Evolutionary conservation across 2,888 invertebrate genomes (phyloP).

Genomic region (Agrenia bidenticulata): DNA sequence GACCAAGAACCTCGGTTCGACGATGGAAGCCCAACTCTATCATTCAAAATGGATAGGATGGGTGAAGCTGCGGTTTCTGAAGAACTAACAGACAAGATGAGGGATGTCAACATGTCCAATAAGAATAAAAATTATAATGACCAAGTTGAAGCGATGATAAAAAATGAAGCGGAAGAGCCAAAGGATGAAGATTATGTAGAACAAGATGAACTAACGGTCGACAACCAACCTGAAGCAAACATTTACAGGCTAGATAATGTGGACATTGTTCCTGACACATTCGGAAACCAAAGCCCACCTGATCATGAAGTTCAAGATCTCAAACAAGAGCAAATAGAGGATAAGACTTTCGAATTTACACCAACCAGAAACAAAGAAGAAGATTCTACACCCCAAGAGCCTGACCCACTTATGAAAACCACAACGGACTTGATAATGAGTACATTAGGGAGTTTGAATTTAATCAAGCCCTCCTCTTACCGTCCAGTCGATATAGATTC

Average conservation of each 20-base stretch:
- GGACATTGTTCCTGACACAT: constrained; percentile 47
- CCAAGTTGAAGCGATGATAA: constrained; percentile 23
- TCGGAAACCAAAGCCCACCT: constrained; percentile 29
- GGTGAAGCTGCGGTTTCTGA: constrained; percentile 17
- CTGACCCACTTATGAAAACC: constrained; percentile 37
- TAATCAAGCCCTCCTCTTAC: constrained; percentile 39
- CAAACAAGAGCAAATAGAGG: neutral
- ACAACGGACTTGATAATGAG: constrained; percentile 49
- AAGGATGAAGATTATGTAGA: constrained; percentile 44
- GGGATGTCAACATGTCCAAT: neutral
- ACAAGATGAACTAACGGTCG: constrained; percentile 34
- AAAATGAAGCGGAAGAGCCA: constrained; percentile 27
- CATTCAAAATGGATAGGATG: constrained; percentile 29
- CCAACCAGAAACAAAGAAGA: neutral
- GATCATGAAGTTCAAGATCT: constrained; percentile 10
- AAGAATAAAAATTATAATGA: constrained; percentile 9
- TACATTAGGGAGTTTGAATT: constrained; percentile 47
- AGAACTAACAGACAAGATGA: constrained; percentile 1
- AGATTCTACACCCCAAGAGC: constrained; percentile 21
- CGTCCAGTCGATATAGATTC: constrained; percentile 26
- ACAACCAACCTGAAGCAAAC: constrained; percentile 28
- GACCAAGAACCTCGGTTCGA: neutral
- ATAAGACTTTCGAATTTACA: neutral
- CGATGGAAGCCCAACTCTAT: constrained; percentile 4
- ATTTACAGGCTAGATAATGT: constrained; percentile 48